These are phyloP conservation scores for Passer montanus DNA, from an alignment of 2,113 vertebrate genomes.

Conservation along the genomic window DNA sequence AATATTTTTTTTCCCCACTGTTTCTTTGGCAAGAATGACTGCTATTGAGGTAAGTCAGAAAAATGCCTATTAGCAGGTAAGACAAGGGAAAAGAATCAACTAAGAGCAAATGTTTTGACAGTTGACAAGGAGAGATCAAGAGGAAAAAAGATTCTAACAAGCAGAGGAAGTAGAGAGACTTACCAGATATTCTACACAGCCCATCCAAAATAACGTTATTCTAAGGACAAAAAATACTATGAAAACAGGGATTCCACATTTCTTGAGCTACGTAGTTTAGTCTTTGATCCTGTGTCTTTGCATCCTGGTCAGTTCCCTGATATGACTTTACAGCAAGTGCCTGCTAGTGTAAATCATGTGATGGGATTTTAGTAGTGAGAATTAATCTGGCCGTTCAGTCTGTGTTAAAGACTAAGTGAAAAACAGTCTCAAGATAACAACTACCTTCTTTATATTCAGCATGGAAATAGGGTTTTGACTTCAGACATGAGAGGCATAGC, in stretches of 20 bases:
- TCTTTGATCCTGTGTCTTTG: not conserved
- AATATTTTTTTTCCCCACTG: not conserved
- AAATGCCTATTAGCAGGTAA: not conserved
- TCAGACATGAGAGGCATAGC: slow-evolving; percentile 16
- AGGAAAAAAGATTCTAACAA: not conserved
- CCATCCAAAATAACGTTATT: not conserved
- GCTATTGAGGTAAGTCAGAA: not conserved
- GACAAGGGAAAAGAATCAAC: not conserved
- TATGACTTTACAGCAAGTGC: not conserved
- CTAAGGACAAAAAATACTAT: not conserved
- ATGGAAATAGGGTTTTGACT: not conserved
- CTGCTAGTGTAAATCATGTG: not conserved
- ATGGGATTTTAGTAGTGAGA: not conserved
- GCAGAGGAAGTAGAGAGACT: not conserved
- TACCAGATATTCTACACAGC: not conserved
- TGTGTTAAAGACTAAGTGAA: not conserved
- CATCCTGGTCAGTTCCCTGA: not conserved
- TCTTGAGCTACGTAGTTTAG: accelerated
- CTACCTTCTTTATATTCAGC: not conserved
- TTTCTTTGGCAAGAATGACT: not conserved
- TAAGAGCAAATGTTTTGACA: not conserved
- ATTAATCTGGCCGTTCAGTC: not conserved
- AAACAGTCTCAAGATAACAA: not conserved
- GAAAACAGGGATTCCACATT: not conserved
- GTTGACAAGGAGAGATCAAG: not conserved